phyloP scores from a whole-genome alignment of 2,888 invertebrate genomes.

The Drosophila dives region DNA sequence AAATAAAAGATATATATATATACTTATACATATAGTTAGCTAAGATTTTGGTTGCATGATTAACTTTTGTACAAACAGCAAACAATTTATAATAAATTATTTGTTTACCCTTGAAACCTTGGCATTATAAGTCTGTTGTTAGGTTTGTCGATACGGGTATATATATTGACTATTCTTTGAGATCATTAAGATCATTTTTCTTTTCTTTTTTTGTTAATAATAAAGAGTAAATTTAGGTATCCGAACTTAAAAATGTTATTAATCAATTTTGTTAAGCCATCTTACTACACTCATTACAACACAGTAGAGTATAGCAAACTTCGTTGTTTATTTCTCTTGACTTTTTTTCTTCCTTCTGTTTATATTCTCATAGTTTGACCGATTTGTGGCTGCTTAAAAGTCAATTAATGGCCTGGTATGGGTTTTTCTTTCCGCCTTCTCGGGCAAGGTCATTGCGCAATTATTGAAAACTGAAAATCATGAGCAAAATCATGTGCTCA shows the following conservation, averaged over 20 bases:
- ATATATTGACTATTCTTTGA: background rate
- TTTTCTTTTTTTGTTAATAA: background rate
- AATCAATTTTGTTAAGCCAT: background rate
- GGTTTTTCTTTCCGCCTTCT: slow-evolving; percentile 62
- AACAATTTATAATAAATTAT: slow-evolving; percentile 16
- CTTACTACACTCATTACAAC: background rate
- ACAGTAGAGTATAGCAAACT: slow-evolving; percentile 9
- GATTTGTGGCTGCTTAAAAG: slow-evolving; percentile 64
- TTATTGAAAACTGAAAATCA: slow-evolving; percentile 48
- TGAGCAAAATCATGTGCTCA: slow-evolving; percentile 15
- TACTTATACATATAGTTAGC: slow-evolving; percentile 3
- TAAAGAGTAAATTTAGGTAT: background rate
- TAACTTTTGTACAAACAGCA: slow-evolving; percentile 53
- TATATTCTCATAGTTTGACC: slow-evolving; percentile 27
- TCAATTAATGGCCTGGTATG: slow-evolving; percentile 65
- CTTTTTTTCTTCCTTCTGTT: slow-evolving; percentile 1
- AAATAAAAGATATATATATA: slow-evolving; percentile 9
- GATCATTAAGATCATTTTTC: background rate
- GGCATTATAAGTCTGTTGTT: slow-evolving; percentile 16
- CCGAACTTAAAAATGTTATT: background rate
- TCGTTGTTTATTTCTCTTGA: background rate
- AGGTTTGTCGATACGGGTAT: slow-evolving; percentile 9
- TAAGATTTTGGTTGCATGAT: slow-evolving; percentile 46
- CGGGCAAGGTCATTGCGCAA: slow-evolving; percentile 64
- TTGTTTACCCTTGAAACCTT: slow-evolving; percentile 28